Percentiles rank a stretch among this genome's conserved stretches.
Evolutionary conservation across 2,113 vertebrate species (phyloP).

Genomic region (Lasiurus cinereus): DNA sequence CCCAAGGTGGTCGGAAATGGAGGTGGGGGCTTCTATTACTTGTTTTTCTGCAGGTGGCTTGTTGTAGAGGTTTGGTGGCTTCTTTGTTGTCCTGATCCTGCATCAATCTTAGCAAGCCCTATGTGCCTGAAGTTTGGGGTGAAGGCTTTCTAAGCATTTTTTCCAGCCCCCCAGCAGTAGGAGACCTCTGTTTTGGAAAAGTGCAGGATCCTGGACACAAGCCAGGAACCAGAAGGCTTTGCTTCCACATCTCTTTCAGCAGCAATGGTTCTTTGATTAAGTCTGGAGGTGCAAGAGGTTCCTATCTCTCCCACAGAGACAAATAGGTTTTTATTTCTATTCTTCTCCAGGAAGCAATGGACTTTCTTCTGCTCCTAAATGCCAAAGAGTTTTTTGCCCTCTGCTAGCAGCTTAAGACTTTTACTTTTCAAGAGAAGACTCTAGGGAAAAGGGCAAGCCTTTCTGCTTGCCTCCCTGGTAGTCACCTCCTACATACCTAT

Average conservation of each 20-base stretch:
- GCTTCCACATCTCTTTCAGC: background rate
- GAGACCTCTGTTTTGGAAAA: background rate
- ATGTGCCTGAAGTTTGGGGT: background rate
- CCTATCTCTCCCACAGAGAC: background rate
- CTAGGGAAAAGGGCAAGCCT: background rate
- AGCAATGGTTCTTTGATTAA: background rate
- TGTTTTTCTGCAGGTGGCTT: background rate
- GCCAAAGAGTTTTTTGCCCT: background rate
- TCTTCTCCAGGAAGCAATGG: slow-evolving; percentile 14
- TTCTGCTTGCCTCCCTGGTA: background rate
- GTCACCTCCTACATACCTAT: background rate
- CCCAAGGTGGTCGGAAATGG: too few relatives aligned
- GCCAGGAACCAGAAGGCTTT: background rate
- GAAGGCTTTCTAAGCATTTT: background rate
- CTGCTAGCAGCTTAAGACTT: background rate
- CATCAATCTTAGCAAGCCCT: background rate
- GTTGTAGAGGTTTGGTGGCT: background rate
- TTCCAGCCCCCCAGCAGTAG: background rate
- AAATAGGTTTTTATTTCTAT: background rate
- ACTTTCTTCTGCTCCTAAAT: background rate
- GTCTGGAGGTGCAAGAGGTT: background rate
- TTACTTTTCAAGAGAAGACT: background rate
- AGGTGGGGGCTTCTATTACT: background rate
- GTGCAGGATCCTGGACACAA: background rate
- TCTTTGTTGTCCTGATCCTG: background rate